Evolutionary conservation across 2,113 vertebrate genomes (phyloP).

Genomic region (Anseranas semipalmata): DNA sequence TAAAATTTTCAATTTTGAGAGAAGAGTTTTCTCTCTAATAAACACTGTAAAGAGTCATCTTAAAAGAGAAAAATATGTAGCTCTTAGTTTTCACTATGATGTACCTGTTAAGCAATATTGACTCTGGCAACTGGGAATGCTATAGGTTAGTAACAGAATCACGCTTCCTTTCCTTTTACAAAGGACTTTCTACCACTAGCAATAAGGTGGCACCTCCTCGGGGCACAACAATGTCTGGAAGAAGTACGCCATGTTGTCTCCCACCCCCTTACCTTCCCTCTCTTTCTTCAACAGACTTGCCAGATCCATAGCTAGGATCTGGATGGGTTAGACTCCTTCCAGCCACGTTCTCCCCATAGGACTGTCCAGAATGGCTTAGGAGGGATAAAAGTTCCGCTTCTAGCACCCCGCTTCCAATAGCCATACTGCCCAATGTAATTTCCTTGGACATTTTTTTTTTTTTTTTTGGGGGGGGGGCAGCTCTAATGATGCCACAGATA

Average conservation of each 20-base stretch:
- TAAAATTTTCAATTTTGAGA: not conserved
- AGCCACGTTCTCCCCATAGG: not conserved
- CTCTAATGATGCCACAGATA: not conserved
- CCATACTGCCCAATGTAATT: not conserved
- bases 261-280: not conserved
- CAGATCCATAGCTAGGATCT: not conserved
- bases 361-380: not conserved
- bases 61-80: not conserved
- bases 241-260: not conserved
- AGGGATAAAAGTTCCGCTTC: not conserved
- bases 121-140: not conserved
- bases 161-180: not conserved
- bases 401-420: not conserved
- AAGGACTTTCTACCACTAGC: not conserved
- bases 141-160: not conserved
- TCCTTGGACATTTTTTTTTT: not conserved
- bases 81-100: not conserved
- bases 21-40: not conserved
- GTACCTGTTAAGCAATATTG: not conserved
- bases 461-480: too few relatives aligned
- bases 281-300: not conserved
- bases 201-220: not conserved
- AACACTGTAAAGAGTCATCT: not conserved
- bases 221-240: not conserved
- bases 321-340: not conserved